These are phyloP conservation scores for Cheilosia variabilis DNA, from an alignment of 2,888 invertebrate species.

Conservation along the genomic window DNA sequence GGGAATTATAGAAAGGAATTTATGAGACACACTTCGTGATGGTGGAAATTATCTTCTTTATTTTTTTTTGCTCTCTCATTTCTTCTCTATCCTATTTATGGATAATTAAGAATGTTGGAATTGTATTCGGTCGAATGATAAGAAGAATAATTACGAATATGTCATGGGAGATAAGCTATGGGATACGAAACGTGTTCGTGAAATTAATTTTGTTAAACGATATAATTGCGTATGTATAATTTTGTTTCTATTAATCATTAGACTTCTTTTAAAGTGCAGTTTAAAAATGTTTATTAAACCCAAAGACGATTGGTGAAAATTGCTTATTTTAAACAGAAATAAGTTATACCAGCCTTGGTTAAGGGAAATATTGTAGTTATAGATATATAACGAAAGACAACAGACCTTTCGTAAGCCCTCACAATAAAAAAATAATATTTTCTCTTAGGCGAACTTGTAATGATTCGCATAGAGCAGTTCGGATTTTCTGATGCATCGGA, in stretches of 20 bases:
- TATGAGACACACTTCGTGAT: conserved; percentile 33
- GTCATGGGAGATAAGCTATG: conserved; percentile 19
- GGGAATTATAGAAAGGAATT: conserved; percentile 22
- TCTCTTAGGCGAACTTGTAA: too few relatives aligned
- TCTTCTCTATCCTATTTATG: conserved; percentile 10
- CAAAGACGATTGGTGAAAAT: too few relatives aligned
- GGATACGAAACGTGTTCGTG: conserved; percentile 6
- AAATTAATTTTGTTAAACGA: not conserved
- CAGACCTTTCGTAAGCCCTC: too few relatives aligned
- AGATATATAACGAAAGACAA: too few relatives aligned
- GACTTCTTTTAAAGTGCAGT: not conserved
- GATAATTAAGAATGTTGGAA: conserved; percentile 21
- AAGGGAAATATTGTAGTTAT: too few relatives aligned
- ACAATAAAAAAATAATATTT: too few relatives aligned
- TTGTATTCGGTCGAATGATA: conserved; percentile 7
- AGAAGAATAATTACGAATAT: conserved; percentile 12
- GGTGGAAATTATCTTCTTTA: conserved; percentile 9
- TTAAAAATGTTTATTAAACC: not conserved
- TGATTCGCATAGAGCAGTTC: too few relatives aligned
- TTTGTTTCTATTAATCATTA: not conserved
- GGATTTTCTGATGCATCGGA: too few relatives aligned
- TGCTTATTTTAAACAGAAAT: too few relatives aligned
- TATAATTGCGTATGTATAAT: not conserved
- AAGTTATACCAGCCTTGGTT: too few relatives aligned
- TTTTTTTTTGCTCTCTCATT: not conserved